Conservation (phyloP, 2,797 vertebrate species). For the Pseudochirops cupreus region DNA sequence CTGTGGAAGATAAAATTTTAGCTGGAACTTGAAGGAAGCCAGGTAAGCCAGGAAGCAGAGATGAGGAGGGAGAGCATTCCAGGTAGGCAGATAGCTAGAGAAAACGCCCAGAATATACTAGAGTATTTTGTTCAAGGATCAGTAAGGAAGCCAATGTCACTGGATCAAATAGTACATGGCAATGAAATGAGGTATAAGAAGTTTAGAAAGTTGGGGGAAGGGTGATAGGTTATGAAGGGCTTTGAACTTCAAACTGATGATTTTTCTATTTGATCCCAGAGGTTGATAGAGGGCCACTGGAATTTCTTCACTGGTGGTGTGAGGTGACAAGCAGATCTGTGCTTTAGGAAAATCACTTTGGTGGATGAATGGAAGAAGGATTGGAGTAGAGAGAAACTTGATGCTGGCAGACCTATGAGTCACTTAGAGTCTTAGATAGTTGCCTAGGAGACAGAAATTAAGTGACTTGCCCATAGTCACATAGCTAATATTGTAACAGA, state of each 20-base stretch:
- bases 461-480: neutral
- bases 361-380: neutral
- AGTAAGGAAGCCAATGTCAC: neutral
- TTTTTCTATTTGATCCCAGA: neutral
- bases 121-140: neutral
- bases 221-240: too few species aligned
- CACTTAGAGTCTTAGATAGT: too few species aligned
- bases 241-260: neutral
- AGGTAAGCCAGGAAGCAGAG: neutral
- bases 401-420: too few species aligned
- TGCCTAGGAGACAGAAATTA: neutral
- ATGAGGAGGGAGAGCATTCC: neutral
- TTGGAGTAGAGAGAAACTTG: neutral
- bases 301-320: neutral
- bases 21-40: neutral
- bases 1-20: neutral
- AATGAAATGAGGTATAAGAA: neutral
- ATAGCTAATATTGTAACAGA: neutral
- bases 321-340: neutral
- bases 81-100: neutral
- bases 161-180: neutral
- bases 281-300: neutral
- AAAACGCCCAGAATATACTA: neutral
- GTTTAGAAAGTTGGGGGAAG: neutral
- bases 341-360: neutral